phyloP scores from a whole-genome alignment of 2,113 vertebrate genomes.

The Seriola rivoliana region DNA sequence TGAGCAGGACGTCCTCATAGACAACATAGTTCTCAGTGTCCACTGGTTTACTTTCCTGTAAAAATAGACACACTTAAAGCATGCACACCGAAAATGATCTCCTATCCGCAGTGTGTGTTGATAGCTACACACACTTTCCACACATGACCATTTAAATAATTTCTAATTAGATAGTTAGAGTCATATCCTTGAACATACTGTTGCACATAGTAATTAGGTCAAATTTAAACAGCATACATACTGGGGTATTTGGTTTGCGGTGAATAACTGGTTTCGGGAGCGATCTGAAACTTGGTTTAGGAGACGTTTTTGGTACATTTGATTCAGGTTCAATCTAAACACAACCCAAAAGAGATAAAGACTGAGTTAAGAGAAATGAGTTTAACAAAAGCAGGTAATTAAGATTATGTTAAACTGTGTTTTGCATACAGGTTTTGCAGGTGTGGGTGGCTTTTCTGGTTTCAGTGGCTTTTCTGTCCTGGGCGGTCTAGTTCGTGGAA shows the following conservation, averaged over 20 bases:
- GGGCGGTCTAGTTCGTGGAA: conserved; percentile 63
- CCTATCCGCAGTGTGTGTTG: neutral
- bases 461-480: conserved; percentile 5
- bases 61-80: neutral
- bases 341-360: neutral
- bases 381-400: neutral
- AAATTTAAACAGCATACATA: neutral
- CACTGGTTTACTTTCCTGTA: conserved; percentile 50
- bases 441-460: conserved; percentile 21
- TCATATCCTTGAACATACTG: neutral
- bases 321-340: conserved; percentile 43
- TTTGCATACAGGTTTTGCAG: conserved; percentile 34
- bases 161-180: neutral
- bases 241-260: conserved; percentile 21
- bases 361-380: neutral
- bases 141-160: neutral
- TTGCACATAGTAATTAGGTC: neutral
- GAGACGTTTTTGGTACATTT: neutral
- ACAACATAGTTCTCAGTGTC: conserved; percentile 26
- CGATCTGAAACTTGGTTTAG: neutral
- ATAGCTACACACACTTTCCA: neutral
- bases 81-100: neutral
- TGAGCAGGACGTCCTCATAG: conserved; percentile 78
- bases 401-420: neutral
- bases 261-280: conserved; percentile 14